Percentiles rank a stretch among this genome's conserved stretches.
These are phyloP conservation scores for Nysson spinosus DNA, from an alignment of 2,888 invertebrate genomes.

Conservation along the genomic window DNA sequence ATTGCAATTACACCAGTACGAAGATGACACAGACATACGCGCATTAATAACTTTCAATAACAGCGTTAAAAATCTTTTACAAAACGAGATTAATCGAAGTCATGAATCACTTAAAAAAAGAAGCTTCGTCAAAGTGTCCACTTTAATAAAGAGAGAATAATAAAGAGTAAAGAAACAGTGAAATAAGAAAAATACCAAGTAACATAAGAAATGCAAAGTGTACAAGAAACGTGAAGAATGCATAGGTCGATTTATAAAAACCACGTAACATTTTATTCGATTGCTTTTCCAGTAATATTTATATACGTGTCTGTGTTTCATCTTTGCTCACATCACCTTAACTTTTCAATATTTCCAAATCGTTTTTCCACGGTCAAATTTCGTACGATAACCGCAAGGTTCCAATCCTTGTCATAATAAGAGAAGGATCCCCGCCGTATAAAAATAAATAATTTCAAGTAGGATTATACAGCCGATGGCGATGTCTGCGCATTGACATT, in stretches of 20 bases:
- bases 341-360: conserved; percentile 29
- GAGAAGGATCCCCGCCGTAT: conserved; percentile 68
- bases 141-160: conserved; percentile 14
- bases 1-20: too few species aligned
- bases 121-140: too few species aligned
- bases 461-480: conserved; percentile 45
- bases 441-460: conserved; percentile 72
- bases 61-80: too few species aligned
- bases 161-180: conserved; percentile 22
- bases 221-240: conserved; percentile 56
- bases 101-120: too few species aligned
- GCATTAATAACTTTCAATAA: too few species aligned
- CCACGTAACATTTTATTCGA: conserved; percentile 73
- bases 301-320: conserved; percentile 61
- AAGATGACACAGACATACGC: too few species aligned
- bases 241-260: conserved; percentile 68
- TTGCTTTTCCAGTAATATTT: conserved; percentile 61
- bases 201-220: conserved; percentile 23
- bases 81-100: too few species aligned
- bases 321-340: conserved; percentile 41
- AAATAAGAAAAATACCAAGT: conserved; percentile 9
- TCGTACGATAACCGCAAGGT: conserved; percentile 58
- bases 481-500: conserved; percentile 41
- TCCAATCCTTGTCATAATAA: conserved; percentile 61
- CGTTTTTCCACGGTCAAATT: conserved; percentile 49